Percentiles rank a stretch among this genome's conserved stretches.
Evolutionary conservation across 2,797 vertebrate genomes (phyloP).

Genomic region (Manis crassicaudata): DNA sequence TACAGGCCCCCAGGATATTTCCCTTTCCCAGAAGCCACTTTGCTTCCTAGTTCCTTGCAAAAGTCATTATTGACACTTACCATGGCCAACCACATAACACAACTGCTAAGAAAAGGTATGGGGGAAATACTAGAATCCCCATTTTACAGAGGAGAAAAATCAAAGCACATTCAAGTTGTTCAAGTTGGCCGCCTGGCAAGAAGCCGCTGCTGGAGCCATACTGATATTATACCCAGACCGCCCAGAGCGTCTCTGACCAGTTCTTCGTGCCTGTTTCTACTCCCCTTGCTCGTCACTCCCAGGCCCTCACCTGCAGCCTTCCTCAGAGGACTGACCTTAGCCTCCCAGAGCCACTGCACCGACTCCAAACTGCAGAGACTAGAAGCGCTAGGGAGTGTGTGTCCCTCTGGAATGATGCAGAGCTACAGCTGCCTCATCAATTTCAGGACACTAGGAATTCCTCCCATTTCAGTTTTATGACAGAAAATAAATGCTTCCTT

Average conservation of each 20-base stretch:
- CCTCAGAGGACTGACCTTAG: not conserved
- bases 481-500: slow-evolving; percentile 5
- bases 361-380: not conserved
- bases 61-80: not conserved
- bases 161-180: not conserved
- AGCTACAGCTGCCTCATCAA: not conserved
- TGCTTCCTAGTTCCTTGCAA: not conserved
- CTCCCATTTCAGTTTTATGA: not conserved
- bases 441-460: not conserved
- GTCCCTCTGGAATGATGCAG: fast-evolving
- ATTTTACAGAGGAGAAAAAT: not conserved
- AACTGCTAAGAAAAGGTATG: not conserved
- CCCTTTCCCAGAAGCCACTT: not conserved
- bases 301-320: not conserved
- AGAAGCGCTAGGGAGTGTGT: fast-evolving
- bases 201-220: not conserved
- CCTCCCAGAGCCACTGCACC: not conserved
- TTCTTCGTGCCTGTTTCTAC: not conserved
- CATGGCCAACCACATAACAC: not conserved
- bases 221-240: not conserved
- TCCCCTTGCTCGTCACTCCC: not conserved
- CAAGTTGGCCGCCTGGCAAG: not conserved
- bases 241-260: not conserved
- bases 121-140: not conserved
- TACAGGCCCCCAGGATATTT: not conserved